Conservation (phyloP, 1,140 invertebrate genomes). For the Brachionus rubens region DNA sequence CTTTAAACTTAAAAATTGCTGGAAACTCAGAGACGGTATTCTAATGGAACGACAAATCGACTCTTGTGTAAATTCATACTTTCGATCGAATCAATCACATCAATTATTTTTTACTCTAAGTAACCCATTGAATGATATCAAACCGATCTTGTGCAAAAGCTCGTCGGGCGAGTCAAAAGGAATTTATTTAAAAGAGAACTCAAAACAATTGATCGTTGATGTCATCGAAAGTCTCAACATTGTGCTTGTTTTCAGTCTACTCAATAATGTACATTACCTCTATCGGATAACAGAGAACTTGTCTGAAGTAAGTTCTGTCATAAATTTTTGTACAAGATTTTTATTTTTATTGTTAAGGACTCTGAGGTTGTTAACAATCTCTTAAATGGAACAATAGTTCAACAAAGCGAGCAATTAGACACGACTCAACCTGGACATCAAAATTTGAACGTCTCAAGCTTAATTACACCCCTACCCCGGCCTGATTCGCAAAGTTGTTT, state of each 20-base stretch:
- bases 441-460: not conserved
- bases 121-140: slow-evolving; percentile 39
- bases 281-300: slow-evolving; percentile 36
- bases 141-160: slow-evolving; percentile 34
- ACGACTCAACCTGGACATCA: not conserved
- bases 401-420: slow-evolving; percentile 2
- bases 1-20: slow-evolving; percentile 40
- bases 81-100: slow-evolving; percentile 15
- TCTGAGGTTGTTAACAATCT: slow-evolving; percentile 28
- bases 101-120: slow-evolving; percentile 21
- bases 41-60: slow-evolving; percentile 20
- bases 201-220: slow-evolving; percentile 27
- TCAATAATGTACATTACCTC: slow-evolving; percentile 37
- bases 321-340: too few species aligned
- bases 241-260: slow-evolving; percentile 20
- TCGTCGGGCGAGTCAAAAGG: slow-evolving; percentile 42
- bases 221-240: slow-evolving; percentile 23
- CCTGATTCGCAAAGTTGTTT: not conserved
- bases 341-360: too few species aligned
- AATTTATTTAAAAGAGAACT: slow-evolving; percentile 11
- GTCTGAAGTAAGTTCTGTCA: slow-evolving; percentile 8
- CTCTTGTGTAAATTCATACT: not conserved
- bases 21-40: slow-evolving; percentile 39
- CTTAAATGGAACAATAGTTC: slow-evolving; percentile 24
- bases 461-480: not conserved